Conservation (phyloP, 2,888 invertebrate genomes). For the Cephus sareptanus region DNA sequence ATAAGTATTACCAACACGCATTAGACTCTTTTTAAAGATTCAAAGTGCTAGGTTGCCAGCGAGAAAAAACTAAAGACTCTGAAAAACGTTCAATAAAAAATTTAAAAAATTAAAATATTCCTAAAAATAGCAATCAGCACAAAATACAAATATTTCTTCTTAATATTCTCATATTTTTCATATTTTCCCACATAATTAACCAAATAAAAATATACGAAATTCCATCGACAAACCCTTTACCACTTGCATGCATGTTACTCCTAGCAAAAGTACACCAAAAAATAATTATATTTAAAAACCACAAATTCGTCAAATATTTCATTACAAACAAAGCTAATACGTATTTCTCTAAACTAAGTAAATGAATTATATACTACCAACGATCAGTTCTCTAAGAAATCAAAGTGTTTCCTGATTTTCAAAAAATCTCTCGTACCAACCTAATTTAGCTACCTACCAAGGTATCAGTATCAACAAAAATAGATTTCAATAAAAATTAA, state of each 20-base stretch:
- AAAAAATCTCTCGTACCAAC: not conserved
- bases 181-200: not conserved
- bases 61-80: not conserved
- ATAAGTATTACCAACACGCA: not conserved
- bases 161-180: not conserved
- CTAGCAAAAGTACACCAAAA: not conserved
- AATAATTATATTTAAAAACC: not conserved
- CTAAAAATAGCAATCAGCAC: not conserved
- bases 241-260: not conserved
- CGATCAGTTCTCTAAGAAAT: not conserved
- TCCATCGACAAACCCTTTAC: not conserved
- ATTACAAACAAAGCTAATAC: not conserved
- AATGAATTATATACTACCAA: not conserved
- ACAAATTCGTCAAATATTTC: not conserved
- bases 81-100: not conserved
- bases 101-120: not conserved
- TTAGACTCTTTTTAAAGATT: not conserved
- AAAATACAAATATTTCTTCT: not conserved
- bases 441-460: not conserved
- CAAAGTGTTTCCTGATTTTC: not conserved
- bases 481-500: not conserved
- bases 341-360: not conserved
- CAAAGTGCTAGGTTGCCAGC: not conserved
- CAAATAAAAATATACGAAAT: not conserved
- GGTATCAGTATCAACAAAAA: not conserved